Evolutionary conservation across 2,797 vertebrate genomes (phyloP).

Genomic region (Cossypha dichroa): DNA sequence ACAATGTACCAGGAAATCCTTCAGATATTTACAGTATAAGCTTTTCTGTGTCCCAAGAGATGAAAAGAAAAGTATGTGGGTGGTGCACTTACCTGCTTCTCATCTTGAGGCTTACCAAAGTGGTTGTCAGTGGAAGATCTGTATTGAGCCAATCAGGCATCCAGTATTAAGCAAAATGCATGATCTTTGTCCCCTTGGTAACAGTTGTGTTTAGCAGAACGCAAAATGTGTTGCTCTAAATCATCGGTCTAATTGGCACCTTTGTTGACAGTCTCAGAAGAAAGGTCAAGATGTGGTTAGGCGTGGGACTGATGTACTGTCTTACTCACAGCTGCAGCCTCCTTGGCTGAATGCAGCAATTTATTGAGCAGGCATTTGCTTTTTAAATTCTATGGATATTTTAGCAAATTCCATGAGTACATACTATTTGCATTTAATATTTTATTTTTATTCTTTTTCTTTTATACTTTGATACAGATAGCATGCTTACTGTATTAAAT

Average conservation of each 20-base stretch:
- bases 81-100: neutral
- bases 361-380: neutral
- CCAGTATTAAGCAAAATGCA: neutral
- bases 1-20: neutral
- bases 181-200: constrained; percentile 27
- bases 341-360: neutral
- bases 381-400: neutral
- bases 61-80: neutral
- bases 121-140: neutral
- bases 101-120: neutral
- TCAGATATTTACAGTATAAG: neutral
- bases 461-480: neutral
- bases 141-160: neutral
- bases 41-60: neutral
- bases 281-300: constrained; percentile 6
- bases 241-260: constrained; percentile 39
- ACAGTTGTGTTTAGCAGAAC: constrained; percentile 24
- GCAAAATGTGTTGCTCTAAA: constrained; percentile 16
- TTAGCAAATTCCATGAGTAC: neutral
- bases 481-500: neutral
- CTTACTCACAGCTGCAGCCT: neutral
- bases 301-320: neutral
- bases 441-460: rapidly evolving
- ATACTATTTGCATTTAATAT: neutral
- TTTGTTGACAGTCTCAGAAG: constrained; percentile 33